Evolutionary conservation across 2,888 invertebrate genomes (phyloP).

Genomic region (Lasioglossum lativentre): DNA sequence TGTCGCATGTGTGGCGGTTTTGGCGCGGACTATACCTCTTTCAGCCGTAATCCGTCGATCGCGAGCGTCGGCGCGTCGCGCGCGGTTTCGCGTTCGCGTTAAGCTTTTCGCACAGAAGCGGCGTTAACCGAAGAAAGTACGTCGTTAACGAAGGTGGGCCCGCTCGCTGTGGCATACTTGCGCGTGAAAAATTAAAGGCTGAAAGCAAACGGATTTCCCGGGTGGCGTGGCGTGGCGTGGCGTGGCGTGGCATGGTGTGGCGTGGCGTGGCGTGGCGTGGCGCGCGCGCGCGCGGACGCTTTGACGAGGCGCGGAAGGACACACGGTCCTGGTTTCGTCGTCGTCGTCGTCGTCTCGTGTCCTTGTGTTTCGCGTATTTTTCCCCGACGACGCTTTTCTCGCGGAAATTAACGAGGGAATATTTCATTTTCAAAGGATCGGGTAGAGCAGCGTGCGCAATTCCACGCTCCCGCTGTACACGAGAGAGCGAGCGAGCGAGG

Average conservation of each 20-base stretch:
- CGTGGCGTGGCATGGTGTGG: not conserved
- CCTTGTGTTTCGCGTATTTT: conserved; percentile 67
- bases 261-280: not conserved
- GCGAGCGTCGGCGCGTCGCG: not conserved
- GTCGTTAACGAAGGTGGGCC: conserved; percentile 63
- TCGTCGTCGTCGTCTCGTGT: conserved; percentile 31
- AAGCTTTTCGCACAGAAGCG: not conserved
- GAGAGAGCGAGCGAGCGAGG: not conserved
- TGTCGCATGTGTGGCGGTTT: not conserved
- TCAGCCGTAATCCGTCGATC: not conserved
- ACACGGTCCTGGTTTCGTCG: conserved; percentile 18
- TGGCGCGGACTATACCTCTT: not conserved
- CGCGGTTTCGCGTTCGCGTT: not conserved
- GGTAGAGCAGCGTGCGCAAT: conserved; percentile 29
- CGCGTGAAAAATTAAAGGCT: conserved; percentile 67
- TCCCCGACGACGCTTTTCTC: conserved; percentile 67
- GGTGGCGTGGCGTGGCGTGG: conserved; percentile 8
- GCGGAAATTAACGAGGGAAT: conserved; percentile 72
- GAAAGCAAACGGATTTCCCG: conserved; percentile 68
- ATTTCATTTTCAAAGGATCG: conserved; percentile 72
- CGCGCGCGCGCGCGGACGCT: conserved; percentile 33
- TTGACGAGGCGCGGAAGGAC: conserved; percentile 65
- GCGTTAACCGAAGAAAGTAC: conserved; percentile 39
- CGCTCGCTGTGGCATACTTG: conserved; percentile 39
- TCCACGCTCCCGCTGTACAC: not conserved